Conservation (phyloP, 2,113 vertebrate species). For the Tonatia bakeri region DNA sequence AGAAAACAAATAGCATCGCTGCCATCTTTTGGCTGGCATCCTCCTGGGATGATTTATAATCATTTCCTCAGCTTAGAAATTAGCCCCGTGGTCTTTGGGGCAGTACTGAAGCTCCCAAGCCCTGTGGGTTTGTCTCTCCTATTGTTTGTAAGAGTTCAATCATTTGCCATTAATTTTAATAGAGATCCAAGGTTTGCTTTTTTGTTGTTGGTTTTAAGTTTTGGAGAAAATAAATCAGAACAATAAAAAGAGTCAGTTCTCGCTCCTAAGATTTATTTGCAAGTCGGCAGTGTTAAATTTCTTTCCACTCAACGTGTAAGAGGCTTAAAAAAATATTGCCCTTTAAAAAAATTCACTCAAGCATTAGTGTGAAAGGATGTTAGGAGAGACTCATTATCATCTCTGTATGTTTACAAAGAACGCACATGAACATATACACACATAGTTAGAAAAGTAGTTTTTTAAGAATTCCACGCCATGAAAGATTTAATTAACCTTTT, state of each 20-base stretch:
- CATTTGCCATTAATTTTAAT: constrained; percentile 4
- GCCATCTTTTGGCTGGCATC: not conserved
- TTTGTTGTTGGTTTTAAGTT: not conserved
- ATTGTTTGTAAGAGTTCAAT: constrained; percentile 22
- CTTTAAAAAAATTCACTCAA: not conserved
- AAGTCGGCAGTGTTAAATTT: constrained; percentile 50
- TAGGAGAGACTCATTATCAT: constrained; percentile 67
- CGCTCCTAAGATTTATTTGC: constrained; percentile 55
- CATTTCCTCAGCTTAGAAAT: constrained; percentile 47
- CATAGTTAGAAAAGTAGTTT: constrained; percentile 57
- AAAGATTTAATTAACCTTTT: constrained; percentile 82
- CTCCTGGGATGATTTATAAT: constrained; percentile 32
- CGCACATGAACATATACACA: not conserved
- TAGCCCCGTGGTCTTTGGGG: not conserved
- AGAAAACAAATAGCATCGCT: not conserved
- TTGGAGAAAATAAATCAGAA: not conserved
- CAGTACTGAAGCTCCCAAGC: no score
- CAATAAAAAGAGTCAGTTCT: not conserved
- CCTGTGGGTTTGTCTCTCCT: not conserved
- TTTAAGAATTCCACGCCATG: constrained; percentile 55
- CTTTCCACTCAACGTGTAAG: constrained; percentile 23
- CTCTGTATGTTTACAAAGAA: constrained; percentile 68
- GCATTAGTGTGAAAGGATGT: not conserved
- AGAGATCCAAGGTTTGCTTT: not conserved
- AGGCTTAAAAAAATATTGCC: constrained; percentile 43